phyloP scores from a whole-genome alignment of 2,113 vertebrate genomes.

The Esox niger region DNA sequence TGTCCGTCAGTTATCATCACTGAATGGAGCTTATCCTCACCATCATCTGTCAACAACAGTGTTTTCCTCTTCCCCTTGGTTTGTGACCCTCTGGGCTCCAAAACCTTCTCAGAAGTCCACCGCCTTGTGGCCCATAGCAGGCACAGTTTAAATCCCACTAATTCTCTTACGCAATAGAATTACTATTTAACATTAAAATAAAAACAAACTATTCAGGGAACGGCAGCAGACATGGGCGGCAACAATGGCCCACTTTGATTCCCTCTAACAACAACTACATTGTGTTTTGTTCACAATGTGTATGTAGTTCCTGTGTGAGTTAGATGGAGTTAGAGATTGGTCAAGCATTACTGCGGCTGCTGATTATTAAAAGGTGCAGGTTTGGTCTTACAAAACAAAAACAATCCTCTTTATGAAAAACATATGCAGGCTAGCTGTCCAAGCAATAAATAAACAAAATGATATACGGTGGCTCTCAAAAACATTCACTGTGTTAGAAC shows the following conservation, averaged over 20 bases:
- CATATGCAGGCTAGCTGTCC: constrained; percentile 49
- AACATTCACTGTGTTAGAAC: no score
- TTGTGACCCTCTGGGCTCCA: constrained; percentile 15
- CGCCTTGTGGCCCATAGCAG: constrained; percentile 42
- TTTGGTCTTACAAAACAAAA: constrained; percentile 33
- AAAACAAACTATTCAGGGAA: constrained; percentile 58
- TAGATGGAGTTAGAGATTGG: constrained; percentile 12
- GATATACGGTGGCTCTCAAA: no score
- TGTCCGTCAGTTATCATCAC: constrained; percentile 32
- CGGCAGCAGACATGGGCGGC: constrained; percentile 9
- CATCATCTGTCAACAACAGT: constrained; percentile 32
- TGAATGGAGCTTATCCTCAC: constrained; percentile 53
- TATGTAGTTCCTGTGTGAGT: constrained; percentile 52
- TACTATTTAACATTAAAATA: constrained; percentile 62
- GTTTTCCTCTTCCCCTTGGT: constrained; percentile 35
- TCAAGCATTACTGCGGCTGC: constrained; percentile 12
- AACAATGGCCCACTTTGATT: constrained; percentile 61
- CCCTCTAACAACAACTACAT: constrained; percentile 59
- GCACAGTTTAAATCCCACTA: constrained; percentile 58
- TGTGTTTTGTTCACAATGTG: constrained; percentile 56
- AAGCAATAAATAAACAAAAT: constrained; percentile 65
- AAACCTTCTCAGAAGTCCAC: background rate
- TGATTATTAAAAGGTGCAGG: constrained; percentile 38
- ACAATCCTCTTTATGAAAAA: constrained; percentile 59
- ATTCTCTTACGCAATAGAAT: constrained; percentile 67